Base-by-base conservation (phyloP, 1,140 invertebrate species). In the Thrips palmi region DNA sequence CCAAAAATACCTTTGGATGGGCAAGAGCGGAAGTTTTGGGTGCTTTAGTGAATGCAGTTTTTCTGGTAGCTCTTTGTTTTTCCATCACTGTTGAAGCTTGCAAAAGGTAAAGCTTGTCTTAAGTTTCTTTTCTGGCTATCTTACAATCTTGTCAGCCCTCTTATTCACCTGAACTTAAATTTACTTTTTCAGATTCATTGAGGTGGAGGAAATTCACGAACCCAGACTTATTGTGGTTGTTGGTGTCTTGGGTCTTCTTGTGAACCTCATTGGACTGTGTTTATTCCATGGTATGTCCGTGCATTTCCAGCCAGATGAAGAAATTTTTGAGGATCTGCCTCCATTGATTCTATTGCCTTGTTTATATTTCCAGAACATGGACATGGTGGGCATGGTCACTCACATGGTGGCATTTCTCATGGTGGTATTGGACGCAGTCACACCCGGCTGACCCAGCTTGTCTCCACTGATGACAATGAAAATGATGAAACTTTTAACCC, bases 1-100 rank as follows among this genome's bases (percentile, higher is more conserved):
- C 84, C 3, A 91, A 89, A 59, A 91, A 91, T 54, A 91, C 87
- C 3, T 93, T 91, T 53, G 87, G 87, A 5, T 93, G 86, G 85
- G 86, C 86, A 1, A 66, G 87, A 47, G 84, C 86, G 1, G 86
- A 92, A 60, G 84, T 93, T 0, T 56, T 93, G n/a, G 87, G 87
- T n/a, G 84, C 85, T 1, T 58, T 92, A 31, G 80, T 91, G 1
- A 91, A 91, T 58, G 83, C 85, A 2, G 84, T 91, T 18, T 93
- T 93, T 56, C 67, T 92, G 27, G 80, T 86, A n/a, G 86, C 87
- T 8, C 58, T 93, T 19, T 91, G 85, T 60, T 91, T 93, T 61
- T 87, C 84, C 42, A 87, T 91, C 48, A 77, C 81, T 2, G 81
- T 91, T 21, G 85, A 91, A 56, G 83, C 85, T 1, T 73, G 78